Evolutionary conservation across 1,140 invertebrate species (phyloP).

Genomic region (Musca vetustissima): DNA sequence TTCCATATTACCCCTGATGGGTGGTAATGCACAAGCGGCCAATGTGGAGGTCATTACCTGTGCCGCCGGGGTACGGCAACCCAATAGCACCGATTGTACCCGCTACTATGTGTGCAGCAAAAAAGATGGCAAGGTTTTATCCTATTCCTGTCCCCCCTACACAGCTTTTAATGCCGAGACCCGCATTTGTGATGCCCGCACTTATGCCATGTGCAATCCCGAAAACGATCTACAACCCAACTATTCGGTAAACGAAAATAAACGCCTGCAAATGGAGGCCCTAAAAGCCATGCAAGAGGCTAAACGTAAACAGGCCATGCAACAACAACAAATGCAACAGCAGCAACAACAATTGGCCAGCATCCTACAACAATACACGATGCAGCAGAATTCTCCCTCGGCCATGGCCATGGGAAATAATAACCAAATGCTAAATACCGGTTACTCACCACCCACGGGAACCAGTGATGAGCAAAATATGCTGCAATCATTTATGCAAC

Average conservation of each 20-base stretch:
- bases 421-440: not conserved
- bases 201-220: slow-evolving; percentile 49
- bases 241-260: slow-evolving; percentile 43
- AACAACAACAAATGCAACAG: slow-evolving; percentile 28
- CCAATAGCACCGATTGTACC: slow-evolving; percentile 58
- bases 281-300: slow-evolving; percentile 45
- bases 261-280: slow-evolving; percentile 43
- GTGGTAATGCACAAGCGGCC: slow-evolving; percentile 36
- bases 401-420: not conserved
- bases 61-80: slow-evolving; percentile 54
- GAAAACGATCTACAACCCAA: slow-evolving; percentile 21
- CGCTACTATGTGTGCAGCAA: slow-evolving; percentile 60
- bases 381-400: not conserved
- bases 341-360: slow-evolving; percentile 46
- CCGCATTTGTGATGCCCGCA: slow-evolving; percentile 56
- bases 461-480: slow-evolving; percentile 35
- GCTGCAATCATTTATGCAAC: slow-evolving; percentile 37
- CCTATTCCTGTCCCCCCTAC: slow-evolving; percentile 57
- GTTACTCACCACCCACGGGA: not conserved
- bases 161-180: slow-evolving; percentile 58
- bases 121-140: slow-evolving; percentile 52
- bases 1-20: slow-evolving; percentile 46
- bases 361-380: slow-evolving; percentile 42
- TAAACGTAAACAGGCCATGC: slow-evolving; percentile 34
- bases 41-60: slow-evolving; percentile 57